Conservation (phyloP, 2,797 vertebrate genomes). For the Octomys mimax region DNA sequence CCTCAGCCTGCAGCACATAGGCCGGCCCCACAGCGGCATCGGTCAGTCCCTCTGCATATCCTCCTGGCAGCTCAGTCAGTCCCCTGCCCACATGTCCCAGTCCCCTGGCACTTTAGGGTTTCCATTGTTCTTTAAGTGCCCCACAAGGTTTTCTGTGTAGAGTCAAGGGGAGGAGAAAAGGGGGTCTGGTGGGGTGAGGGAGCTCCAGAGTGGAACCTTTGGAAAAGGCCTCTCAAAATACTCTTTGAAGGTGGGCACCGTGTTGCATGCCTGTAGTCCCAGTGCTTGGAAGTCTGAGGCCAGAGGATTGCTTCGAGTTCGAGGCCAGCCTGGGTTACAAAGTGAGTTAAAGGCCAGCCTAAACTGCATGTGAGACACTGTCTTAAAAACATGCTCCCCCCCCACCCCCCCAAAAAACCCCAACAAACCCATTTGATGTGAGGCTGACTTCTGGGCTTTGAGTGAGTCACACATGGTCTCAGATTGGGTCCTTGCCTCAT, state of each 20-base stretch:
- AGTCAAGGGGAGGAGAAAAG: background rate
- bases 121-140: slow-evolving; percentile 45
- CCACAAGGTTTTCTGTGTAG: background rate
- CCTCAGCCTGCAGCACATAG: slow-evolving; percentile 93
- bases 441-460: slow-evolving; percentile 44
- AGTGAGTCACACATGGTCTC: slow-evolving; percentile 64
- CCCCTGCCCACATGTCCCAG: slow-evolving; percentile 44
- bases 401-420: too few relatives aligned
- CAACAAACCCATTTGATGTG: background rate
- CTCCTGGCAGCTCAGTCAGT: slow-evolving; percentile 71
- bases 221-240: slow-evolving; percentile 54
- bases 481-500: background rate
- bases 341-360: too few relatives aligned
- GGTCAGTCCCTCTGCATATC: slow-evolving; percentile 87
- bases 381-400: too few relatives aligned
- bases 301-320: too few relatives aligned
- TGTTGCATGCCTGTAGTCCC: too few relatives aligned
- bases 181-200: background rate
- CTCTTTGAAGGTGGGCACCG: background rate
- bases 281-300: too few relatives aligned
- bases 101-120: slow-evolving; percentile 38
- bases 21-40: slow-evolving; percentile 93
- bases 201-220: background rate
- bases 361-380: too few relatives aligned
- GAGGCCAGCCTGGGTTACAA: too few relatives aligned